Evolutionary conservation across 2,888 invertebrate species (phyloP), one percentile per base, ranked within the genome.

Genomic region (Drosophila fungiperda): DNA sequence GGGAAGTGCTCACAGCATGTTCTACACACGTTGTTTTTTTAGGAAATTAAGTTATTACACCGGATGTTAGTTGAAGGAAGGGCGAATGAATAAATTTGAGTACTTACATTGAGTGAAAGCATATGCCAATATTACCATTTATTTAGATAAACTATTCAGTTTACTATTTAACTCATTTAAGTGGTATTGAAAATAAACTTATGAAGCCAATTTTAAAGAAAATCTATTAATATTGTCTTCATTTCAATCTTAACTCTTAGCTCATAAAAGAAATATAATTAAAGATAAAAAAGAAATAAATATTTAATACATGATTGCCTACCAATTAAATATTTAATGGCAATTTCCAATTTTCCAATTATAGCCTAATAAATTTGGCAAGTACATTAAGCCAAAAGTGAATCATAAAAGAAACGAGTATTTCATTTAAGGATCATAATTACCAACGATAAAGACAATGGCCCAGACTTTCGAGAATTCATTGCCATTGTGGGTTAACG

Each of bases 361-460:
- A 45, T 23, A 48, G 20, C 45, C 35, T 61, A 17, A 26, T 29
- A 6, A 48, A 61, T 48, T 32, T 36, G 7, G 23, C 45, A 45
- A 53, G 53, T 26, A 15, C 7, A 12, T 35, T n/a, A n/a, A 33
- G 17, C 33, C 35, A n/a, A 40, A 73, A 60, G 66, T 52, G 57
- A 60, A 20, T 35, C 59, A 60, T 73, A 45, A 76, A 53, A 52
- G 23, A 64, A 70, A 75, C 63, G 49, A 42, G 64, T 52, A 62
- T 61, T 33, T 42, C 35, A 20, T 23, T 33, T 58, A 65, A 48
- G 45, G 53, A 75, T 64, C 63, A 54, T 57, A 76, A 78, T 67
- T 53, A 61, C 50, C 48, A 17, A 17, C 76, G 52, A 80, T 80
- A 67, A 63, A 64, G 70, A 33, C 60, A 40, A 38, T 50, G 60